Evolutionary conservation across 2,113 vertebrate species (phyloP), one percentile per base, ranked within the genome.

Genomic region (Desmodus rotundus): DNA sequence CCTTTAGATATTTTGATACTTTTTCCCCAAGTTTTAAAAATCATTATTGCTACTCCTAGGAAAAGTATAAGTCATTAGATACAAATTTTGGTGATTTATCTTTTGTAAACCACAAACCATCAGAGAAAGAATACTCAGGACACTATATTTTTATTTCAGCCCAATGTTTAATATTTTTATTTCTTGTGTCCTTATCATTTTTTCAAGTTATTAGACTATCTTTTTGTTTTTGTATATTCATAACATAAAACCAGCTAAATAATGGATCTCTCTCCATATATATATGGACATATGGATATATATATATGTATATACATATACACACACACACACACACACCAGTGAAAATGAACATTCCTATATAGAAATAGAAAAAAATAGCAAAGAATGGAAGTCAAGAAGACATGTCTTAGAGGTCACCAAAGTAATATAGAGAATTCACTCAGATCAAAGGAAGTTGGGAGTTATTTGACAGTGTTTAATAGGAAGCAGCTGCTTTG

Each of bases 401-500:
- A 97, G 87, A 98, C 84, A 93, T 77, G 38, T 96, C 70, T 89
- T 97, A 96, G 98, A 96, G 98, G 97, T 98, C 97, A 98, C 83
- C 91, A 97, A 97, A 97, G 95, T 88, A 97, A 96, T 93, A 92
- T 15, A 91, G 96, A 98, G 91, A 98, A 95, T 98, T 98, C 97
- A 95, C 94, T 95, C 82, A 96, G 98, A 98, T 98, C 98, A 98
- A 98, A 98, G 98, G 90, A 98, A 96, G 93, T 97, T 98, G 96
- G 97, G 97, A 97, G 97, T 97, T 98, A 98, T 98, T 98, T 98
- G 98, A 98, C 98, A 98, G 97, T 95, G 87, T 97, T 98, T 98
- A 98, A 98, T 98, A 97, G 85, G 96, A 97, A 98, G 97, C 98
- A 98, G 98, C 94, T 95, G 95, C 58, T 31, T 58, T 81, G 90